Evolutionary conservation across 2,888 invertebrate species (phyloP), one percentile per base, ranked within the genome.

Genomic region (Acanthosoma haemorrhoidale): DNA sequence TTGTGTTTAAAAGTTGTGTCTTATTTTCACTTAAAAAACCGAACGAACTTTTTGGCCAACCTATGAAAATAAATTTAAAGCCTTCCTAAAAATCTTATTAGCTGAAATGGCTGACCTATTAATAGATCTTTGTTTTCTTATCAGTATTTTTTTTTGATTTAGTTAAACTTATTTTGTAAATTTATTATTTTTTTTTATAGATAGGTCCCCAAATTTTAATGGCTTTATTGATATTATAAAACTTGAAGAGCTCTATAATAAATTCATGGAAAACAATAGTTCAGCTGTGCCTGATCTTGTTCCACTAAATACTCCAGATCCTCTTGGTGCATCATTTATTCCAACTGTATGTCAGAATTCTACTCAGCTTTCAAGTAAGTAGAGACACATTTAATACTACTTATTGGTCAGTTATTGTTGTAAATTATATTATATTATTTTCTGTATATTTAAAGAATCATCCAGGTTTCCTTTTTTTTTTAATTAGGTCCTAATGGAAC

Each of bases 291-390:
- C 83, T 5, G 82, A 82, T 60, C 80, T 82, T 2, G 79, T 85
- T 25, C 77, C 78, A 2, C 82, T 85, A 72, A 78, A 79, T 60
- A 82, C 82, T 16, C 75, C 79, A 25, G 86, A 86, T 77, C 84
- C 85, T 1, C 78, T 87, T 5, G 87, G 87, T 3, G 78, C 81
- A 1, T 80, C 79, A 36, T 78, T 80, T 3, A 81, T 83, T 2
- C 80, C 81, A 1, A 78, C 78, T 60, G 79, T 82, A 25, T 67
- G 51, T 21, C 36, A 39, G 21, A 39, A 29, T 41, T 29, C 41
- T 15, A 29, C 38, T 29, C 64, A 31, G 29, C 9, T 31, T 15
- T 32, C 34, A n/a, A 76, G 77, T 69, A 76, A 77, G 68, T 76
- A 16, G 3, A 41, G 8, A 41, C 13, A 41, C 41, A 8, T 41